Base-by-base conservation (phyloP, 2,888 invertebrate genomes). In the Zonitis immaculata region DNA sequence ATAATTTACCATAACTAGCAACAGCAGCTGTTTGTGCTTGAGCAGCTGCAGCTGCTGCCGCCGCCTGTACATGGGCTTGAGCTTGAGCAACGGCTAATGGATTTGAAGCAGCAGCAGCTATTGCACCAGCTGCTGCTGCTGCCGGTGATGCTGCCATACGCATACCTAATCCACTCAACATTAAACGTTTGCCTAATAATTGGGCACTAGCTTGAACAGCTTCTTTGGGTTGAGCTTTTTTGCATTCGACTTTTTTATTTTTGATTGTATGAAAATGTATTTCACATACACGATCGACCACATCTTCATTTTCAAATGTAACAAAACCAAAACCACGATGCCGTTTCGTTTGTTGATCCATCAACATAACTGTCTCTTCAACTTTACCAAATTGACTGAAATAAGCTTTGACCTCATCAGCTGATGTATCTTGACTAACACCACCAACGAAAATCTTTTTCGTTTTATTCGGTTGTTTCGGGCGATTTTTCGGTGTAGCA, bases 211-310 rank as follows among this genome's bases (percentile, higher is more conserved):
- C 85, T 61, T 86, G 86, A 0, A 92, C 91, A 0, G 91, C 89
- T 70, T 93, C 92, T 73, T 92, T 92, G 20, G 93, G 92, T 78
- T 92, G 92, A 1, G 93, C 92, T 74, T 92, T 91, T 78, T 93
- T 93, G 76, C 92, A 93, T 76, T 93, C 92, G 43, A 84, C 66
- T 77, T 92, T 92, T 76, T 93, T 93, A 73, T 91, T 92, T 78
- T 93, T 93, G 67, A 93, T 90, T 52, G 91, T 92, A 76, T 93
- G 93, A 76, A 91, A 93, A 76, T 93, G 93, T 45, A 93, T 92
- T 70, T 93, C 92, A 78, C 92, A 92, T n/a, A 93, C 92, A 60
- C 91, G 84, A 73, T 93, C 93, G 14, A 93, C 93, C 2, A 91
- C 90, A 73, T 93, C 92, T 74, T 93, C 92, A 66, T 88, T 89